Base-by-base conservation (phyloP, 2,888 invertebrate species). In the Cerceris rybyensis region DNA sequence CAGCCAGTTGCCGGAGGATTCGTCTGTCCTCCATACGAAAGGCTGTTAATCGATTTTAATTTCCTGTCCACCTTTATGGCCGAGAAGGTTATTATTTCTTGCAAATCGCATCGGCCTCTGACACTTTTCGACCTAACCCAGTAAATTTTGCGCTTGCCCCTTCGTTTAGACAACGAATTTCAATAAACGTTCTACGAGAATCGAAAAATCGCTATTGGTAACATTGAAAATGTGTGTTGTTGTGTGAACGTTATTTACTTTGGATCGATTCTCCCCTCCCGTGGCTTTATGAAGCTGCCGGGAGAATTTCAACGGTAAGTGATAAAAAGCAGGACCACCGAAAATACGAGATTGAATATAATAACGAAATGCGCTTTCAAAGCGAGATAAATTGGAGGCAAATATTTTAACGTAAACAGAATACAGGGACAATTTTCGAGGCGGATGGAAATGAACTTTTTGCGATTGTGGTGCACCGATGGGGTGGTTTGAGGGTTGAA, bases 41-140 rank as follows among this genome's bases (percentile, higher is more conserved):
- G 75, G 79, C 84, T 81, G 86, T 88, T 86, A 88, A 90, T 88
- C 88, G 89, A 89, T 88, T 89, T 89, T 88, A 90, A 90, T 90
- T 89, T 90, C 89, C 89, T 86, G 88, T 64, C 66, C 71, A 82
- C 80, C 81, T 82, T 87, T 83, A 76, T 70, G 55, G 68, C 49
- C 72, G 67, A 70, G 64, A 78, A 75, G 46, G 75, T 85, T 79
- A 77, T 79, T 80, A 80, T 84, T 69, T 71, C 70, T 61, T 42
- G 75, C 63, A 71, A 70, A 28, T 28, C 50, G 41, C 60, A 69
- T 67, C 72, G 52, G 17, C 1, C 28, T 49, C 54, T 50, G 57
- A 70, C 67, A 14, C 63, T 70, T 58, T 72, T 61, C 67, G 55
- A n/a, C 50, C 13, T 2, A n/a, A 0, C 58, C 28, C 58, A 9